Conservation (phyloP, 2,888 invertebrate species). For the Theretra japonica region DNA sequence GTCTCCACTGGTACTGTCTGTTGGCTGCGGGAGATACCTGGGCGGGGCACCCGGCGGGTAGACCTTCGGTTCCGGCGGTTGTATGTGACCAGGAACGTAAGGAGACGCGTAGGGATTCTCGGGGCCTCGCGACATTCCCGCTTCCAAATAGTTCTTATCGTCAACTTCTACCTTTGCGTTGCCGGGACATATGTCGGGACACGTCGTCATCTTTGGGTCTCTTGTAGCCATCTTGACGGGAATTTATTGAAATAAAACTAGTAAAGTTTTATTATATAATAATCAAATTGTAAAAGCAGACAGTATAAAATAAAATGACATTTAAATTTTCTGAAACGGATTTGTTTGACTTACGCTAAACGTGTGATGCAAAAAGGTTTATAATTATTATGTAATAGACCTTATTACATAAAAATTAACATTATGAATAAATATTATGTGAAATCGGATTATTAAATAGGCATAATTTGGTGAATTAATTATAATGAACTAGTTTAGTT, state of each 20-base stretch:
- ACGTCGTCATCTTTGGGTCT: constrained; percentile 48
- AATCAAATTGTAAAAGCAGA: neutral
- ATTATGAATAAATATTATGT: constrained; percentile 1
- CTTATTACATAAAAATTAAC: neutral
- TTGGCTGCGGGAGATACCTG: constrained; percentile 71
- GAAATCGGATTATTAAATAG: constrained; percentile 1
- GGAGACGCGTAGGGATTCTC: constrained; percentile 51
- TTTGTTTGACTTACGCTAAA: constrained; percentile 32
- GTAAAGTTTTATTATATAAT: neutral
- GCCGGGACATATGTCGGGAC: constrained; percentile 68
- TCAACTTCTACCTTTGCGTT: constrained; percentile 20
- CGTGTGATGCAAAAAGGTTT: constrained; percentile 37
- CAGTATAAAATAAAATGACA: constrained; percentile 13
- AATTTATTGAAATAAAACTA: constrained; percentile 48
- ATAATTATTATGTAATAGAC: neutral
- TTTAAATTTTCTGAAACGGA: constrained; percentile 5
- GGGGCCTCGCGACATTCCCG: constrained; percentile 40
- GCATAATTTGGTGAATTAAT: neutral
- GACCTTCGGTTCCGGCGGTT: constrained; percentile 61
- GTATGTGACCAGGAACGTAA: constrained; percentile 68
- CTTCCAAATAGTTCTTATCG: constrained; percentile 43
- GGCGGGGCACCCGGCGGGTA: constrained; percentile 72
- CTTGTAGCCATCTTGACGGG: constrained; percentile 51
- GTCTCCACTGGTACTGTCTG: constrained; percentile 75
- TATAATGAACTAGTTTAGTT: neutral